Conservation (phyloP, 2,797 vertebrate species). For the Molossus alvarezi region DNA sequence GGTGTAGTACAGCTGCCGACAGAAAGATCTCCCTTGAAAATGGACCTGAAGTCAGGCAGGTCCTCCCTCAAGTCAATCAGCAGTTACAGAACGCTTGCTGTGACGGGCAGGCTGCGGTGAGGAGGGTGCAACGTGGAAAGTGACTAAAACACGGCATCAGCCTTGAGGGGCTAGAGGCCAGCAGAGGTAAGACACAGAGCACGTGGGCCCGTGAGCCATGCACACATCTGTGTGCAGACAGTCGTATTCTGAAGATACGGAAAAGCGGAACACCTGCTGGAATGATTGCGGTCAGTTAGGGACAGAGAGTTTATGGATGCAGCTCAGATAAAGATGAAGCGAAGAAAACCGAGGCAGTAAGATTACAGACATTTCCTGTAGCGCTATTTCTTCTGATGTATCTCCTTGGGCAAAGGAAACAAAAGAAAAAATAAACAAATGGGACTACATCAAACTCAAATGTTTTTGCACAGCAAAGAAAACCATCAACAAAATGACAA, state of each 20-base stretch:
- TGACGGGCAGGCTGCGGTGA: not conserved
- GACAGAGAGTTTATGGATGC: not conserved
- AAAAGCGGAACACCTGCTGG: slow-evolving; percentile 1
- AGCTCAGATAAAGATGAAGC: not conserved
- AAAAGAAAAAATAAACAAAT: not conserved
- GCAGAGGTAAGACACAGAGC: not conserved
- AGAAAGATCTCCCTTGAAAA: not conserved
- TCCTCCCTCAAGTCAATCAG: not conserved
- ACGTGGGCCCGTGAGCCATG: not conserved
- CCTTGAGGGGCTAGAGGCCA: not conserved
- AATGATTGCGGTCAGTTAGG: not conserved
- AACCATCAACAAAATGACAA: not conserved
- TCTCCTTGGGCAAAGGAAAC: not conserved
- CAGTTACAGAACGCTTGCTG: not conserved
- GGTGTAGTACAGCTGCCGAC: not conserved
- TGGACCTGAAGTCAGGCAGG: not conserved
- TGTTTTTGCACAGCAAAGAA: not conserved
- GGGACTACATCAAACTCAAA: not conserved
- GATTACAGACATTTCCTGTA: not conserved
- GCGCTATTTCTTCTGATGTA: not conserved
- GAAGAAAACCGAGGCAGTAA: not conserved
- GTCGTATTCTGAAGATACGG: not conserved
- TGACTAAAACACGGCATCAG: not conserved
- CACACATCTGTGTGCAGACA: not conserved
- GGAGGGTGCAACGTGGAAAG: not conserved